phyloP scores from a whole-genome alignment of 2,797 vertebrate genomes.

The Alauda arvensis region DNA sequence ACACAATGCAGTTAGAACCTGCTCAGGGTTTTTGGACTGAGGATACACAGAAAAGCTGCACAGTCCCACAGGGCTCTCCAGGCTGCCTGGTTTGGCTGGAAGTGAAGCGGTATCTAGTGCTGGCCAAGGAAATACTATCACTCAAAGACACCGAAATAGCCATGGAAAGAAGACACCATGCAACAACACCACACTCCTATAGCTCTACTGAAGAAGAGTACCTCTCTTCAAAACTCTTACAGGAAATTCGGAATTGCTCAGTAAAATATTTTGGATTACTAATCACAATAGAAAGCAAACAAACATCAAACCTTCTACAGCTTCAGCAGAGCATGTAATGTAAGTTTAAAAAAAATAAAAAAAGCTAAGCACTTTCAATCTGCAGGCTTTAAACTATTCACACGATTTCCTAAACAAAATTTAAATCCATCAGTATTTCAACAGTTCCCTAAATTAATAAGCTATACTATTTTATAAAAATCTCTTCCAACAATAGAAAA shows the following conservation, averaged over 20 bases:
- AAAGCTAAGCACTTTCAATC: background rate
- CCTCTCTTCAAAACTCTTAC: background rate
- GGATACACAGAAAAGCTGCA: background rate
- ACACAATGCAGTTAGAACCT: background rate
- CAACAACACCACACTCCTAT: background rate
- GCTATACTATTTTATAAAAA: background rate
- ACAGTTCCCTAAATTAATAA: background rate
- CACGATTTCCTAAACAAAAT: background rate
- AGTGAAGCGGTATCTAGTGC: background rate
- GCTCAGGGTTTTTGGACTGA: background rate
- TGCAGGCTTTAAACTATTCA: background rate
- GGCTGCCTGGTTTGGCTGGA: background rate
- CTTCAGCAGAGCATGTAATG: background rate
- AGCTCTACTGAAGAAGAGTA: background rate
- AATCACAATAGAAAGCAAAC: background rate
- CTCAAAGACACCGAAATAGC: background rate
- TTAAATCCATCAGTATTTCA: constrained; percentile 6
- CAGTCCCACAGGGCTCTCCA: background rate
- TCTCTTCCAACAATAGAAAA: constrained; percentile 11
- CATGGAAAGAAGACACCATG: background rate
- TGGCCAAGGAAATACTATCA: background rate
- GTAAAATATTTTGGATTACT: background rate
- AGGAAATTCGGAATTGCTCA: background rate
- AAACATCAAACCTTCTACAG: background rate
- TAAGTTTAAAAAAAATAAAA: background rate